Percentiles rank a stretch among this genome's conserved stretches.
Conservation (phyloP, 2,797 vertebrate species). For the Muscicapa striata region DNA sequence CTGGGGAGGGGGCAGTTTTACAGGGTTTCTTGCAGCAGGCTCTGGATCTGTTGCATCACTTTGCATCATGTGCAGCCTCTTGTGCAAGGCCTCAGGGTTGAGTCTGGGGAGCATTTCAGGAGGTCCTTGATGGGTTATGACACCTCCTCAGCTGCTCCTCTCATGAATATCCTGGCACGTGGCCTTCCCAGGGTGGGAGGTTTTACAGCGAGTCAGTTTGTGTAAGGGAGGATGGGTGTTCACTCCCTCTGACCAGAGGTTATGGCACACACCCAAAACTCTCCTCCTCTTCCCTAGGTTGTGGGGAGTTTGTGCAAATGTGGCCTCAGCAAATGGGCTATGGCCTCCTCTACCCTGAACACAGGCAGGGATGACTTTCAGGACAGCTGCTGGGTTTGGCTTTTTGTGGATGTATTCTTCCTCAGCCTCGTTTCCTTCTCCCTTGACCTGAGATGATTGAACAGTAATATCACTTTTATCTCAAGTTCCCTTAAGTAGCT, state of each 20-base stretch:
- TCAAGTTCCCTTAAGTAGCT: not conserved
- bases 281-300: not conserved
- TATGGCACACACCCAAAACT: not conserved
- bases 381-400: not conserved
- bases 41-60: not conserved
- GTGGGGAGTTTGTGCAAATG: not conserved
- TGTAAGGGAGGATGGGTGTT: not conserved
- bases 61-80: not conserved
- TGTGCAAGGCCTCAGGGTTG: not conserved
- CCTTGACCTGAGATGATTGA: not conserved
- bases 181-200: not conserved
- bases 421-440: not conserved
- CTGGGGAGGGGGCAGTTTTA: rapidly evolving
- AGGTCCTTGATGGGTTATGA: not conserved
- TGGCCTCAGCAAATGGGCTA: not conserved
- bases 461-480: not conserved
- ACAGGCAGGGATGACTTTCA: not conserved
- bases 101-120: not conserved
- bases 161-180: not conserved
- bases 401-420: not conserved
- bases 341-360: not conserved
- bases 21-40: not conserved
- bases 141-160: not conserved
- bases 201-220: not conserved
- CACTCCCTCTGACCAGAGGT: not conserved